Evolutionary conservation across 1,140 invertebrate genomes (phyloP), one percentile per base, ranked within the genome.

Genomic region (Cherax quadricarinatus): DNA sequence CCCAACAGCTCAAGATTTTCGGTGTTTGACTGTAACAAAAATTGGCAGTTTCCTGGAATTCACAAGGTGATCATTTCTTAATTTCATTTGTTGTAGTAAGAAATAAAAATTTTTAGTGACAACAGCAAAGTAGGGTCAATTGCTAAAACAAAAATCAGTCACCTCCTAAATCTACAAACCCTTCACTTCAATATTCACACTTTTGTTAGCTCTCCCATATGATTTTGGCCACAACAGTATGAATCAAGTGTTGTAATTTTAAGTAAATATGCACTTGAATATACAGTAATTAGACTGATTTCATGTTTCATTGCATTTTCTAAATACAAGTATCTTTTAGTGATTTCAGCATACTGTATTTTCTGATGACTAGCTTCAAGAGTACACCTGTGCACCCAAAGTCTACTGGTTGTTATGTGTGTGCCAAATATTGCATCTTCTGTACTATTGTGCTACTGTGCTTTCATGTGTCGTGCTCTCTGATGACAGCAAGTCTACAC

Each of bases 371-470:
- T 91, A 70, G 88, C 80, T 87, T 89, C 78, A 51, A 51, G 86
- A 62, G 70, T 91, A 82, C 82, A 91, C 48, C 49, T 85, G 83
- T 78, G 60, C 83, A 86, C 70, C 66, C n/a, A 83, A 73, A 70
- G 24, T 86, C 75, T 78, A 85, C 82, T 80, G 73, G 82, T 91
- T 91, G 82, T 91, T 91, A 78, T 49, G 24, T 73, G 78, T 84
- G 89, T 91, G 89, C 89, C 89, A 91, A 91, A 91, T 75, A 91
- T 49, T 86, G 82, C 66, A 91, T 78, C 82, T 91, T 79, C 49
- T 88, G 83, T 91, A 75, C 83, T 91, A 66, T 91, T 91, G 83
- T 91, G 84, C 89, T 85, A 66, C 73, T 86, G 82, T 91, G 89
- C 89, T 91, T 91, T 79, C 53, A 85, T 91, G 73, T 91, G 75